Base-by-base conservation (phyloP, 2,797 vertebrate genomes). In the Danio tinwini region DNA sequence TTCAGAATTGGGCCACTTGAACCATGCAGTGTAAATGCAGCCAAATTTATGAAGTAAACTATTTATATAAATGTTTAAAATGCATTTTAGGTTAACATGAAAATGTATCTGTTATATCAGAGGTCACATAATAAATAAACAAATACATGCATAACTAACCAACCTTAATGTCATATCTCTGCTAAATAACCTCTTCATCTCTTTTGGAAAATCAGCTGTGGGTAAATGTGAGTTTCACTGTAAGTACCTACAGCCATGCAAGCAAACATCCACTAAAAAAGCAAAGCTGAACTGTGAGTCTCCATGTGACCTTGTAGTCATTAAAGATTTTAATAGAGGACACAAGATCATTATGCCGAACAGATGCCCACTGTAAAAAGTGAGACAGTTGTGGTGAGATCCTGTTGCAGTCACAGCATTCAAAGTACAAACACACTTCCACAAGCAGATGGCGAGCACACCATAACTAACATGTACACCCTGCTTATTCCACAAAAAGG, bases 281-380 rank as follows among this genome's bases (percentile, higher is more conserved):
- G 42, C 40, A 71, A 72, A 80, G 19, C 50, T 72, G 44, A 59
- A 78, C 55, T 68, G 9, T 9, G 44, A 69, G 65, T 37, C 56
- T 78, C 65, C 42, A 45, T 61, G 64, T 78, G 68, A 63, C 39
- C 68, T 80, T 55, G 49, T 37, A 65, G 58, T 21, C 37, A 78
- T 62, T 21, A 73, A 73, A 53, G 11, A 45, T 64, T 73, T 80
- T 80, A 64, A 80, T 56, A 65, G 47, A 62, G 37, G 65, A 78
- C 47, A 55, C 47, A 14, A 45, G 68, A 64, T 8, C 16, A 62
- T 73, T 72, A 44, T 73, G 42, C 21, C 21, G 14, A 80, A 73
- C 69, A 80, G 61, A 80, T 80, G 78, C 52, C 61, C 50, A 64
- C 40, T 73, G 78, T 73, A 73, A 80, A 80, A 73, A 73, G 47